Evolutionary conservation across 2,797 vertebrate genomes (phyloP), one percentile per base, ranked within the genome.

Genomic region (Oreonectes daqikongensis): DNA sequence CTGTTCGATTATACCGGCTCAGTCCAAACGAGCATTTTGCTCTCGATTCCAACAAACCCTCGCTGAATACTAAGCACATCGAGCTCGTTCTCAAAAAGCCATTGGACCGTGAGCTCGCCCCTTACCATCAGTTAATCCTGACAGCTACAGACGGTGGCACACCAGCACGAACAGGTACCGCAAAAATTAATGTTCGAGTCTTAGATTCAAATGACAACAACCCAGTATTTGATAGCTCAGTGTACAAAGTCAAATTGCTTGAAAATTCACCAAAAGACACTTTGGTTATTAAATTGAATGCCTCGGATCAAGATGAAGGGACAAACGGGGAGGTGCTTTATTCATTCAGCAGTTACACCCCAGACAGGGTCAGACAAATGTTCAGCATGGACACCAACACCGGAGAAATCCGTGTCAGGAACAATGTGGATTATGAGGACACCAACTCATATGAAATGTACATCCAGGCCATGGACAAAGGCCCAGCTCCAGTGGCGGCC

Each of bases 191-290:
- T 3, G 92, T 99, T 68, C 89, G 92, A 3, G 96, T 99, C 73
- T 83, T 97, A 85, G 98, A 99, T 90, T 96, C 95, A 2, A 99
- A 99, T 66, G 98, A 99, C 90, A 99, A 98, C 77, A 92, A 94
- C 1, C 97, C 98, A 2, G 82, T 91, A 73, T 99, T 99, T 73
- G 95, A 98, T 87, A 95, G 90, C 76, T 94, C 95, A 0, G 95
- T 96, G 57, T 98, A 99, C 83, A 94, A 95, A 3, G 95, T 96
- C 53, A 95, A 94, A 77, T 89, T 99, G 81, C 84, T 95, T 66
- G 98, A 99, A 82, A 97, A 99, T 42, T 93, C 95, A 0, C 93
- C 88, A 0, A 92, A 92, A 72, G 91, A 96, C 86, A 95, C 95
- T 0, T 77, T 98, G 15, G 97, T 99, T 44, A 96, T 97, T 24